Conservation (phyloP, 2,888 invertebrate genomes). For the Dicranocentrus wangi region DNA sequence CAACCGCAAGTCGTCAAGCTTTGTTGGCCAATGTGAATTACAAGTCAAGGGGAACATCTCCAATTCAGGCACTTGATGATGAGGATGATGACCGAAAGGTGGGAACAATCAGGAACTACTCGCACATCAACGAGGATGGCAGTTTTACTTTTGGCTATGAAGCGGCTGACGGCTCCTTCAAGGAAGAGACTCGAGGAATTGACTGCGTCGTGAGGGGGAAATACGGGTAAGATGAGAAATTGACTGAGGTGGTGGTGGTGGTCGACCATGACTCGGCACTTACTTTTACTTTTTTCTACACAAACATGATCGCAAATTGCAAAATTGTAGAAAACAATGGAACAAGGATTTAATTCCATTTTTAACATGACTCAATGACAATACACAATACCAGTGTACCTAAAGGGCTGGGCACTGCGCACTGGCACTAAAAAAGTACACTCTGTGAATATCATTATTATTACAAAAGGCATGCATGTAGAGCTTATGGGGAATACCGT, state of each 20-base stretch:
- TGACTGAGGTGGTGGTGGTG: no score
- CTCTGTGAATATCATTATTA: no score
- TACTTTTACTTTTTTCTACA: constrained; percentile 4
- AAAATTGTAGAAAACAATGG: constrained; percentile 19
- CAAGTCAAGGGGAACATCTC: constrained; percentile 53
- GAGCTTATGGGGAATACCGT: no score
- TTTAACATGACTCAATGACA: neutral
- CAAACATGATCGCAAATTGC: neutral
- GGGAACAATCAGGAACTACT: constrained; percentile 88
- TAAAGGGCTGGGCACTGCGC: no score
- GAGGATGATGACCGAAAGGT: constrained; percentile 75
- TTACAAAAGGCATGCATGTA: no score
- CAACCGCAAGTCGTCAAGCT: constrained; percentile 64
- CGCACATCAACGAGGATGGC: constrained; percentile 87
- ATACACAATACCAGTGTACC: no score
- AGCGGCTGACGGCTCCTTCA: constrained; percentile 89
- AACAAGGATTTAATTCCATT: constrained; percentile 14
- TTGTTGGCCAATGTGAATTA: constrained; percentile 71
- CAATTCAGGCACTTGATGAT: constrained; percentile 55
- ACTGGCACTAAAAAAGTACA: no score
- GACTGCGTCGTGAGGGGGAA: constrained; percentile 91
- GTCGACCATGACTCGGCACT: no score
- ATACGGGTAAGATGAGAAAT: constrained; percentile 78
- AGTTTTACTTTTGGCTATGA: constrained; percentile 83
- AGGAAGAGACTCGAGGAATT: constrained; percentile 88